Evolutionary conservation across 2,797 vertebrate genomes (phyloP).

Genomic region (Xenentodon cancila): DNA sequence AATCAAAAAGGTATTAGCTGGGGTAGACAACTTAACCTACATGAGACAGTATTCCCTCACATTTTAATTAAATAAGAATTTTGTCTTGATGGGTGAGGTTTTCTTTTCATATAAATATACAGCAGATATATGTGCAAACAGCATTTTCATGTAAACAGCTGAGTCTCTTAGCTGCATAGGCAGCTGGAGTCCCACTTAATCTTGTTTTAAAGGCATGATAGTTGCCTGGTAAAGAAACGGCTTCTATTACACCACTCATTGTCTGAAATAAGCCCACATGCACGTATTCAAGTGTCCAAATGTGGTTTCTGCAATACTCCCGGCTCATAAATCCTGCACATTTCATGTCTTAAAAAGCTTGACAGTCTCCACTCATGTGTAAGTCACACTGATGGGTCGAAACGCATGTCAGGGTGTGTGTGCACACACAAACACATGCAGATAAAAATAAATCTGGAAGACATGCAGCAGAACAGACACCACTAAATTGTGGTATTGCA

Average conservation of each 20-base stretch:
- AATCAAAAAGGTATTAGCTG: slow-evolving; percentile 64
- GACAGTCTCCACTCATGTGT: slow-evolving; percentile 34
- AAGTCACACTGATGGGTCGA: slow-evolving; percentile 39
- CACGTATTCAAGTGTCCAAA: not conserved
- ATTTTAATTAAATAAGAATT: slow-evolving; percentile 35
- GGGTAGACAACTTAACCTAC: slow-evolving; percentile 25
- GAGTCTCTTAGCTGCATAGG: slow-evolving; percentile 22
- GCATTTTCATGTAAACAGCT: slow-evolving; percentile 39
- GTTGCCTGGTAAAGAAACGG: not conserved
- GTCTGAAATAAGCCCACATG: not conserved
- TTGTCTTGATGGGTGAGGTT: not conserved
- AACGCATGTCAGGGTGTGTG: slow-evolving; percentile 8
- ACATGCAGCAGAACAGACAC: slow-evolving; percentile 36
- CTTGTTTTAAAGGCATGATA: slow-evolving; percentile 20
- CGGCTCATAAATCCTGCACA: slow-evolving; percentile 12
- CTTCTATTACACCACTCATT: not conserved
- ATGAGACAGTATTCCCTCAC: slow-evolving; percentile 20
- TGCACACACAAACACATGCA: slow-evolving; percentile 2
- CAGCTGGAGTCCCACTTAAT: slow-evolving; percentile 19
- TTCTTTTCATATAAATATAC: not conserved
- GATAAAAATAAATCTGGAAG: slow-evolving; percentile 51
- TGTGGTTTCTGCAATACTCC: not conserved
- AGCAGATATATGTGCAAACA: slow-evolving; percentile 8
- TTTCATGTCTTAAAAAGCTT: slow-evolving; percentile 28
- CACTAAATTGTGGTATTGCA: slow-evolving; percentile 38